phyloP scores from a whole-genome alignment of 92 coral and sea anemone genomes.

The Isaurus tuberculatus region DNA sequence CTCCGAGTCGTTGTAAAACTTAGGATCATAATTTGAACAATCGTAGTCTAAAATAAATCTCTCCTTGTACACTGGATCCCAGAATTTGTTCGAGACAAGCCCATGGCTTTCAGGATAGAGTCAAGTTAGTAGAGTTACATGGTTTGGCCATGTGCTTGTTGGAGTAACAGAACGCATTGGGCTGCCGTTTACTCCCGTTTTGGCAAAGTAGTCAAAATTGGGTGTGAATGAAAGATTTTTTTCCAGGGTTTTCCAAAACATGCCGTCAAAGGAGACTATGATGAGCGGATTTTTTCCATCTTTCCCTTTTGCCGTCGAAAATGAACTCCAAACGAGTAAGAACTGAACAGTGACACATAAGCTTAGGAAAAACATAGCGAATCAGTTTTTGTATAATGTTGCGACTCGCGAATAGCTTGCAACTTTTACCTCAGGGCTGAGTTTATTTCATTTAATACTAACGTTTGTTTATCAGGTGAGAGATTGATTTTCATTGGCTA shows the following conservation, averaged over 20 bases:
- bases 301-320: too few relatives aligned
- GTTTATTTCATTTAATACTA: too few relatives aligned
- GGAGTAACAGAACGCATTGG: conserved; percentile 44
- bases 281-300: conserved; percentile 27
- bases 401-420: too few relatives aligned
- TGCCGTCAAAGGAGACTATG: conserved; percentile 43
- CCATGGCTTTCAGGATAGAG: conserved; percentile 56
- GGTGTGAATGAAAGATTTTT: conserved; percentile 1
- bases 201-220: conserved; percentile 49
- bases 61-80: conserved; percentile 48
- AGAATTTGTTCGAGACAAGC: conserved; percentile 42
- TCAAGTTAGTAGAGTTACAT: conserved; percentile 43
- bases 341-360: too few relatives aligned
- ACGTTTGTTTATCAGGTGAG: too few relatives aligned
- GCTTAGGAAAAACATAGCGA: too few relatives aligned
- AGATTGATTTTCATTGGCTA: too few relatives aligned
- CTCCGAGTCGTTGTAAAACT: conserved; percentile 52
- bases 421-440: too few relatives aligned
- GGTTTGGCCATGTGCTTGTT: conserved; percentile 43
- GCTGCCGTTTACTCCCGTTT: conserved; percentile 41
- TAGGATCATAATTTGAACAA: conserved; percentile 49
- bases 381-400: too few relatives aligned
- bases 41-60: conserved; percentile 28
- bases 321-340: too few relatives aligned
- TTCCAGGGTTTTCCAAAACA: neutral